These are phyloP conservation scores for Vidua macroura DNA, from an alignment of 2,113 vertebrate genomes.

Conservation along the genomic window DNA sequence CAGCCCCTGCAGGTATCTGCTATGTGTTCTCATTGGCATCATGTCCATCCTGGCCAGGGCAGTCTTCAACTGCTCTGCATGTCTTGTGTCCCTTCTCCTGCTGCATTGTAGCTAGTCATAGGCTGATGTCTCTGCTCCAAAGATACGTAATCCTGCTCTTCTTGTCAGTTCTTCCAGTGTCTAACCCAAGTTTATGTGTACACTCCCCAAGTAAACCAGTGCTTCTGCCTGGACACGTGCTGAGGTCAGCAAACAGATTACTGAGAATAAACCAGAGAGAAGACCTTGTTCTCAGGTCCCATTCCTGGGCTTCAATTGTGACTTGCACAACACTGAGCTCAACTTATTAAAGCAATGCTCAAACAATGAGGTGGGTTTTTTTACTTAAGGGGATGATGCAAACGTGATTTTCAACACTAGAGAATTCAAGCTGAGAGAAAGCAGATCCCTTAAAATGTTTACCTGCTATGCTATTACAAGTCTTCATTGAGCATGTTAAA, in stretches of 20 bases:
- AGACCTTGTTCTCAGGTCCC: neutral
- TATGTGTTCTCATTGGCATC: neutral
- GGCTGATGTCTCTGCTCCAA: neutral
- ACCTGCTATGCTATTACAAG: neutral
- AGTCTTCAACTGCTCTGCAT: neutral
- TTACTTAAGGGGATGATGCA: neutral
- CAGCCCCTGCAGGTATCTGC: neutral
- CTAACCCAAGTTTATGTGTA: neutral
- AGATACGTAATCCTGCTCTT: neutral
- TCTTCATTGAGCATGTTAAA: neutral
- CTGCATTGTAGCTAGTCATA: neutral
- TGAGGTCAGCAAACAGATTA: neutral
- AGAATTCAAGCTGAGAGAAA: neutral
- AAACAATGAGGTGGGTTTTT: neutral
- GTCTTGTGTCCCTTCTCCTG: neutral
- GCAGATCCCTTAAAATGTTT: neutral
- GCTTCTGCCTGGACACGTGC: neutral
- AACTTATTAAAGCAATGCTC: neutral
- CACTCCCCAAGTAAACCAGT: neutral
- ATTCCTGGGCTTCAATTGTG: neutral
- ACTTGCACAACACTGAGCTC: neutral
- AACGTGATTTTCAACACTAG: neutral
- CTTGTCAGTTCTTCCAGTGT: neutral
- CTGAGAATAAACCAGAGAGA: neutral
- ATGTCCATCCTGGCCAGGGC: neutral